Evolutionary conservation across 2,888 invertebrate species (phyloP), one percentile per base, ranked within the genome.

Genomic region (Allolobophora icterica): DNA sequence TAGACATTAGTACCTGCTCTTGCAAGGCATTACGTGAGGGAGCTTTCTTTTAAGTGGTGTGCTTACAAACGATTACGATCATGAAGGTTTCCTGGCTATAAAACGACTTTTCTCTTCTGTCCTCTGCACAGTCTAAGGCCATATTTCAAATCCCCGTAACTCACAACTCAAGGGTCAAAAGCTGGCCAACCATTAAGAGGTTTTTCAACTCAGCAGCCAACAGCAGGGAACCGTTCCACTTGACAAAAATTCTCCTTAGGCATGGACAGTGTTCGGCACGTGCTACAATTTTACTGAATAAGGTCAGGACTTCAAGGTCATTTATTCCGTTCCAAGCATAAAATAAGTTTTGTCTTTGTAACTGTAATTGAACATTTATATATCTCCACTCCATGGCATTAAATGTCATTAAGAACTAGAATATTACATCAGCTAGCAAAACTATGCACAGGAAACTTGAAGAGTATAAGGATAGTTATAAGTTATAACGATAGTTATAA

Each of bases 101-200:
- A 71, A 71, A 71, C 71, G 71, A 71, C 71, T n/a, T 71, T 30
- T 71, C 30, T 8, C 71, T 52, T 52, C 6, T 13, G 24, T 21
- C 52, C 52, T 24, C 24, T 24, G 52, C 24, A 52, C 71, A 30
- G 71, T 71, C 71, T n/a, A n/a, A 2, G 71, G n/a, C 71, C 71
- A 71, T 71, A 71, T 71, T 71, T 71, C n/a, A 30, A 30, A 71
- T n/a, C 71, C 5, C 30, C 1, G 71, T n/a, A n/a, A 71, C n/a
- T 71, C 71, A n/a, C 71, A n/a, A n/a, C 71, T 71, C 71, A 71
- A n/a, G n/a, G 30, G n/a, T 71, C 71, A 71, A 71, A 71, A 71
- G 71, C 71, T 13, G 17, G 13, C 71, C 71, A 71, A 71, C 11
- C 13, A n/a, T 71, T 11, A 71, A 71, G 30, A 71, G 71, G 71